These are phyloP conservation scores for Diplogasteroides magnus DNA, from an alignment of 1,140 invertebrate genomes.

Conservation along the genomic window DNA sequence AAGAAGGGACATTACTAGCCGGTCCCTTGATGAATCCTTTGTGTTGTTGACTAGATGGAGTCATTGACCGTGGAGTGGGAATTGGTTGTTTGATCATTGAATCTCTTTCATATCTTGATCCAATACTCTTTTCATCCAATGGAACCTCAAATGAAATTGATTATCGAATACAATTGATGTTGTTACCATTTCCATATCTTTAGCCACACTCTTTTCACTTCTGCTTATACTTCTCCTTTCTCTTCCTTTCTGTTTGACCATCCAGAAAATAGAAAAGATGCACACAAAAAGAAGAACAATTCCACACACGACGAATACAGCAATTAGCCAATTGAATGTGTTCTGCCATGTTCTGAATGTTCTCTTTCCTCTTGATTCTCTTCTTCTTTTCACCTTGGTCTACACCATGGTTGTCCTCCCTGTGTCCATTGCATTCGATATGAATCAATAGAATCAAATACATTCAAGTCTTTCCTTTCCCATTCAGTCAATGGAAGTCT, in stretches of 20 bases:
- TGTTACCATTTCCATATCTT: no score
- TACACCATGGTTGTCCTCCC: constrained; percentile 25
- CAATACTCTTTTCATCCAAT: no score
- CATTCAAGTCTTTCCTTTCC: background rate
- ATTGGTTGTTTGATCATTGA: no score
- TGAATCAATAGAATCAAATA: constrained; percentile 3
- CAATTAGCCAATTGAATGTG: constrained; percentile 13
- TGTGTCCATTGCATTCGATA: constrained; percentile 28
- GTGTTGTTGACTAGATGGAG: no score
- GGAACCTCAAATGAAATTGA: no score
- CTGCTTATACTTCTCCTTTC: background rate
- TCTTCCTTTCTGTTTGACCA: constrained; percentile 1
- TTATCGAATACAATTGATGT: no score
- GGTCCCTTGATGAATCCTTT: no score
- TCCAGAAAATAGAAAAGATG: constrained; percentile 17
- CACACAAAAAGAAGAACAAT: constrained; percentile 12
- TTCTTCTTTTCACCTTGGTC: constrained; percentile 19
- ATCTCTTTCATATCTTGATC: no score
- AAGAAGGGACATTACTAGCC: no score
- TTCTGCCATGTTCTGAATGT: constrained; percentile 5
- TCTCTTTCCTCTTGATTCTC: no score
- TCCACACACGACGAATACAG: constrained; percentile 19
- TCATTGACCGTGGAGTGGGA: no score
- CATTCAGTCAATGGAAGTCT: background rate
- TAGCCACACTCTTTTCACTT: no score